Base-by-base conservation (phyloP, 2,113 vertebrate species). In the Zosterops hypoxanthus region DNA sequence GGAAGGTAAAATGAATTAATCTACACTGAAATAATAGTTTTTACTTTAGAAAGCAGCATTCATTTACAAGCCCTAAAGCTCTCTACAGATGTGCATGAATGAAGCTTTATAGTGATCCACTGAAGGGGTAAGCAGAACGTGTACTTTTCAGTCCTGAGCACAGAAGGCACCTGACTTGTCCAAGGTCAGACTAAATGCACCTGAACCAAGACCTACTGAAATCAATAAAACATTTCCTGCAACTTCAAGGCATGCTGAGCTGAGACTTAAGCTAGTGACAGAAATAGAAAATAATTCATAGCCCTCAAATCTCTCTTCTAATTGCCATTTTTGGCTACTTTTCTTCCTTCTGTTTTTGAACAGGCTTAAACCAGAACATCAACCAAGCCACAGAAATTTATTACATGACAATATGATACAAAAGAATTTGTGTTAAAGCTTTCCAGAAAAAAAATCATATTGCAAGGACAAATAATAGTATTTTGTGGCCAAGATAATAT, bases 311-410 rank as follows among this genome's bases (percentile, higher is more conserved):
- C 55, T 73, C 49, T 87, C 39, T 82, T 88, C 36, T 80, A 86
- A 95, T 91, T 85, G 78, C 87, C 96, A 63, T 94, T 92, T 94
- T 94, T 95, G 68, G 55, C 89, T 94, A 97, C 95, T 91, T 95
- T 86, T 56, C 61, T 94, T 79, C 81, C 91, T 95, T 91, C 88
- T 87, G 70, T 89, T 95, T 85, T 59, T 89, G 33, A 88, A 56
- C 17, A 85, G 78, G 44, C 59, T 87, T 89, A 63, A 92, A 80
- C 33, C 21, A 88, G 68, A 95, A 72, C 59, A 90, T 52, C 34
- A 85, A 71, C 70, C 71, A 95, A 92, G 79, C 55, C 55, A 65
- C 7, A 6, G 36, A 49, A 65, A 82, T 80, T 87, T 94, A 85
- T 95, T 88, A 28, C 63, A 94, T 82, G 46, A 94, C 55, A 77